Evolutionary conservation across 2,888 invertebrate genomes (phyloP), one percentile per base, ranked within the genome.

Genomic region (Yponomeuta plumbellus): DNA sequence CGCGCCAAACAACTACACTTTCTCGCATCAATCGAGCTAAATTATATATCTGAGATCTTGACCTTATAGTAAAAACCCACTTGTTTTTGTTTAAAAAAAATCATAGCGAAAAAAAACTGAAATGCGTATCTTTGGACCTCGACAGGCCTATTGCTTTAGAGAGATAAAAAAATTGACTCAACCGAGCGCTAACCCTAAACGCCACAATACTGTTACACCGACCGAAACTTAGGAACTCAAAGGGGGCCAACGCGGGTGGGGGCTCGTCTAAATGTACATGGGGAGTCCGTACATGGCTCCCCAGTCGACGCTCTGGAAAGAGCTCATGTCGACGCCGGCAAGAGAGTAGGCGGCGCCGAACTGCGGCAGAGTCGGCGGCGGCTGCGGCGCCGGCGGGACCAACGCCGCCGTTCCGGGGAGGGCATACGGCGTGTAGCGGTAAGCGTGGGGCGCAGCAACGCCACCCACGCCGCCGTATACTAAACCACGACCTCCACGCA

Each of bases 241-340:
- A 65, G 21, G 17, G 52, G 13, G 17, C n/a, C 22, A 57, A 68
- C 61, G 65, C 64, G 62, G 67, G 61, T 64, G 66, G 63, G 56
- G 63, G 66, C 26, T 8, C 56, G 23, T 84, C 92, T 94, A 96
- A 84, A 97, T 96, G 92, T 97, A 97, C 97, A 97, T 97, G 84
- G 97, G 97, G 92, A 97, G 96, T 79, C 97, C 96, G 86, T 97
- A 97, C 96, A 97, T 96, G 77, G 96, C 95, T 78, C 95, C 94
- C 97, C 97, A 97, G 88, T 97, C 97, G 74, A 97, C 96, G 69
- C 96, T 96, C 86, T 97, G 97, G 94, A 97, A 97, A 81, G 96
- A 96, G 70, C 96, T 95, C 97, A 97, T 97, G 90, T 97, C 97
- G 70, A 97, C 96, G 83, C 97, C 97, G 80, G 97, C 95, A 72